phyloP scores from a whole-genome alignment of 1,140 invertebrate genomes.

The Grapholita molesta region DNA sequence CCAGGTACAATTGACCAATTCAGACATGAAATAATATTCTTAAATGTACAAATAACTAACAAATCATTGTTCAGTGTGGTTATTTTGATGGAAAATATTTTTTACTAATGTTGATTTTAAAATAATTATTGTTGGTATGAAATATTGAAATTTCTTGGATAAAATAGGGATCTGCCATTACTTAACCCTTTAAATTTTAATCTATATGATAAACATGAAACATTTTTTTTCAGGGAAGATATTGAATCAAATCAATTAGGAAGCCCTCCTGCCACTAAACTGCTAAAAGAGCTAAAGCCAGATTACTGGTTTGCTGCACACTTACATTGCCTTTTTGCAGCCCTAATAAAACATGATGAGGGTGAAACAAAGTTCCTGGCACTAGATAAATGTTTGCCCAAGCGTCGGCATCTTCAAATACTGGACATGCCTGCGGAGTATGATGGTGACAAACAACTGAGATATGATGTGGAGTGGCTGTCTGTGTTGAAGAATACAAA shows the following conservation, averaged over 20 bases:
- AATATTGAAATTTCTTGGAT: too few species aligned
- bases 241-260: slow-evolving; percentile 90
- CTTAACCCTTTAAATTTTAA: too few species aligned
- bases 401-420: slow-evolving; percentile 88
- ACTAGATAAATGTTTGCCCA: slow-evolving; percentile 96
- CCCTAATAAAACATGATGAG: slow-evolving; percentile 85
- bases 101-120: too few species aligned
- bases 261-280: slow-evolving; percentile 88
- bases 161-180: too few species aligned
- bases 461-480: slow-evolving; percentile 97
- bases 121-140: too few species aligned
- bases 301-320: slow-evolving; percentile 98
- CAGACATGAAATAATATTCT: too few species aligned
- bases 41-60: too few species aligned
- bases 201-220: too few species aligned
- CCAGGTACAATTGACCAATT: too few species aligned
- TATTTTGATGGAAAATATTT: too few species aligned
- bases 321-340: slow-evolving; percentile 97
- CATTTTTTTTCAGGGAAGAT: slow-evolving; percentile 84
- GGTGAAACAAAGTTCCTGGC: slow-evolving; percentile 93
- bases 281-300: slow-evolving; percentile 89
- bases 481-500: slow-evolving; percentile 92
- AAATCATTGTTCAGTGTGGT: too few species aligned
- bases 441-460: slow-evolving; percentile 80
- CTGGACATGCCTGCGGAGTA: slow-evolving; percentile 76